Evolutionary conservation across 2,113 vertebrate genomes (phyloP), one percentile per base, ranked within the genome.

Genomic region (Psittacus erithacus): DNA sequence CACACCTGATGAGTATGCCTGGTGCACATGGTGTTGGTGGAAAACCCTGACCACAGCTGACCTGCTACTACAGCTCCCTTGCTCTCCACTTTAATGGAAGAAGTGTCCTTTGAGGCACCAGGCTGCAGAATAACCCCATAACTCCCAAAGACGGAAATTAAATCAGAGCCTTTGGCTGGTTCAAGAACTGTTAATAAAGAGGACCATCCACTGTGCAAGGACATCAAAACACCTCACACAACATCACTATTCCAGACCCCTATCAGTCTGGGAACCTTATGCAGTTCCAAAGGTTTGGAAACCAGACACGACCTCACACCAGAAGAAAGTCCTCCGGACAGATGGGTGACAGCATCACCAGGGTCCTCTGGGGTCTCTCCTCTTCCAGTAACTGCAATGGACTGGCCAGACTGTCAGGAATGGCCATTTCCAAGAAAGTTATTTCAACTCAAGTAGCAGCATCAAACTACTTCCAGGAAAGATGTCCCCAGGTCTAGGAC

Each of bases 1-100:
- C 50, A 28, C 68, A 65, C 53, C 68, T 0, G 2, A 49, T 0
- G 2, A 52, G 46, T 46, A 28, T 2, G 3, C 5, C 71, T 4
- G 22, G 38, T 9, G 3, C 39, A 11, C 59, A n/a, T 35, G 4
- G 0, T 11, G 64, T 50, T 24, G 25, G 5, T 31, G 69, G 47
- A 46, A 63, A 86, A 14, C 20, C 39, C 57, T 39, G 44, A 25
- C 13, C 29, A 19, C 13, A 39, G 75, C 12, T n/a, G 55, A 29
- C 19, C 55, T 20, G 50, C 18, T n/a, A 4, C 44, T 35, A 17
- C 57, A 47, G 75, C 23, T 46, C 46, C 46, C 17, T 4, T 39
- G 35, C 15, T 28, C 62, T 52, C 11, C 7, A 11, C 39, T 57
- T 1, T 0, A 20, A 49, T 2, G 68, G n/a, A 3, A 84, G 47